A percentile compares a stretch with the other conserved stretches of the same genome.
These are phyloP conservation scores for Heterotilapia buettikoferi DNA, from an alignment of 2,113 vertebrate species.

Conservation along the genomic window DNA sequence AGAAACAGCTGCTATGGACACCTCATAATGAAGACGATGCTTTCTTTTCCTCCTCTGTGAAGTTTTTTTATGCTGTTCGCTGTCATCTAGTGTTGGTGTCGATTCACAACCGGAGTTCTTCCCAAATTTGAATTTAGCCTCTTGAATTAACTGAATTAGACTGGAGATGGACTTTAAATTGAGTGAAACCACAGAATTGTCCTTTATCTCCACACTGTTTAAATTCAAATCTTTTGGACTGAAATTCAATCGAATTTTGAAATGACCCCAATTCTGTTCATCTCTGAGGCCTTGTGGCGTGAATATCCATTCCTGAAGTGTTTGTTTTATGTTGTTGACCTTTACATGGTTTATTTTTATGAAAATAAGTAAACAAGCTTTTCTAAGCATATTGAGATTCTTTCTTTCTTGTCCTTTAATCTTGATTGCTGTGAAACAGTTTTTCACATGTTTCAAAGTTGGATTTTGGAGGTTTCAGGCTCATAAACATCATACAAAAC, in stretches of 20 bases:
- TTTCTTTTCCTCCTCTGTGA: background rate
- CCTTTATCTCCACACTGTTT: background rate
- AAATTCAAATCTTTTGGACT: background rate
- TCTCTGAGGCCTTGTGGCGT: constrained; percentile 12
- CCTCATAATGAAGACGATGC: constrained; percentile 48
- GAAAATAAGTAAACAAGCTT: constrained; percentile 41
- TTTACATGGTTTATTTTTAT: constrained; percentile 42
- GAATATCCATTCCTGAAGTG: background rate
- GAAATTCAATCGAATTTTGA: background rate
- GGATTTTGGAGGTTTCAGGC: background rate
- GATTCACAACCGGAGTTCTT: background rate
- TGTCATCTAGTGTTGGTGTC: background rate
- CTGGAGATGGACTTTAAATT: background rate
- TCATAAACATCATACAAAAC: background rate
- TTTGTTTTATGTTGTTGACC: background rate
- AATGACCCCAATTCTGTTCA: background rate
- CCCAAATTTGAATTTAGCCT: background rate
- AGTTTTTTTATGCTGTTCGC: background rate
- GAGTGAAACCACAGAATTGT: background rate
- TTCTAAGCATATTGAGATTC: background rate
- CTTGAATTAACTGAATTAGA: background rate
- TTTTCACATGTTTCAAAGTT: background rate
- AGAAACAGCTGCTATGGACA: constrained; percentile 70
- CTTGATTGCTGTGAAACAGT: background rate
- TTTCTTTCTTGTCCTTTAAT: background rate